Percentiles rank a stretch among this genome's conserved stretches.
These are phyloP conservation scores for Strigamia maritima DNA, from an alignment of 2,888 invertebrate genomes.

Conservation along the genomic window DNA sequence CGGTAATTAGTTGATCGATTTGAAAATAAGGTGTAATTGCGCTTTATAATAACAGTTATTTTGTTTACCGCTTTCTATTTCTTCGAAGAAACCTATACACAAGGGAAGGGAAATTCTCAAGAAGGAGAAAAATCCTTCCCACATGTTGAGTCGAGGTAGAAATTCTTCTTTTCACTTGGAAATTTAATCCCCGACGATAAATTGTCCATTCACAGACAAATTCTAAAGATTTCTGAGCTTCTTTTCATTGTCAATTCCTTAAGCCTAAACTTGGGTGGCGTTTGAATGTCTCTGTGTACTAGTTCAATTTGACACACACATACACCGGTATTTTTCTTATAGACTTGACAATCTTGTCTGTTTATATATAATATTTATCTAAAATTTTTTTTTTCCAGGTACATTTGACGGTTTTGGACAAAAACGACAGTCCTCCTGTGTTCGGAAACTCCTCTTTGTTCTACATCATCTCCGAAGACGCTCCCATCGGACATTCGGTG, in stretches of 20 bases:
- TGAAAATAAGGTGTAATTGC: neutral
- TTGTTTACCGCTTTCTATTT: neutral
- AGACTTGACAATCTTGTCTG: neutral
- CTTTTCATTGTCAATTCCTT: slow-evolving; percentile 16
- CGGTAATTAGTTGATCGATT: neutral
- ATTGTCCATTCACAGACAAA: slow-evolving; percentile 6
- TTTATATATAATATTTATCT: neutral
- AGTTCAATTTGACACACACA: slow-evolving; percentile 20
- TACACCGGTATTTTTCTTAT: neutral
- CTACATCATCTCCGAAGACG: slow-evolving; percentile 78
- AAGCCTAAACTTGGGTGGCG: slow-evolving; percentile 7
- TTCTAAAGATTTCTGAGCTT: neutral
- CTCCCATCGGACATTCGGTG: slow-evolving; percentile 74
- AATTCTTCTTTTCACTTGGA: neutral
- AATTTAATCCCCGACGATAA: slow-evolving; percentile 18
- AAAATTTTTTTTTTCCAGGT: slow-evolving; percentile 63
- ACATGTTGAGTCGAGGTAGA: neutral
- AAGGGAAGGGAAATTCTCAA: neutral
- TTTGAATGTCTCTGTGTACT: neutral
- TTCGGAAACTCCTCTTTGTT: slow-evolving; percentile 67
- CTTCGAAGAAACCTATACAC: neutral
- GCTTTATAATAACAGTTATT: neutral
- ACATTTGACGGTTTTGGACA: slow-evolving; percentile 77
- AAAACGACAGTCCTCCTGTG: slow-evolving; percentile 91
- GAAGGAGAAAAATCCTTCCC: neutral